Base-by-base conservation (phyloP, 2,113 vertebrate genomes). In the Nycticebus coucang region DNA sequence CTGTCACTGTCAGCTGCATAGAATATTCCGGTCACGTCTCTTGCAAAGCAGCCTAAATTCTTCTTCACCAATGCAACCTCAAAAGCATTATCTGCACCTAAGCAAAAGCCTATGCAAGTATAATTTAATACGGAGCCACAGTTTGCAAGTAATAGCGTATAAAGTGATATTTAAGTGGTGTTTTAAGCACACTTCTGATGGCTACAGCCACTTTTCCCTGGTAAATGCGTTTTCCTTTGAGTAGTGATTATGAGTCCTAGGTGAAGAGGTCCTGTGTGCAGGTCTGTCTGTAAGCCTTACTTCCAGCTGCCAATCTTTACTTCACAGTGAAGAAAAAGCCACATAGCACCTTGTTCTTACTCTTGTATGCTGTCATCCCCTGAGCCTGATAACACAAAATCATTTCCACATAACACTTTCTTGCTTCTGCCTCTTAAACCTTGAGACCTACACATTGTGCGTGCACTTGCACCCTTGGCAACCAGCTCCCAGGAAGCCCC, bases 131-230 rank as follows among this genome's bases (percentile, higher is more conserved):
- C 98, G 99, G 99, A 99, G 99, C 99, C 99, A 99, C 99, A 99
- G 99, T 99, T 99, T 99, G 99, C 99, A 99, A 99, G 99, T 99
- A 99, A 99, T 99, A 99, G 99, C 98, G 99, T 99, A 99, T 99
- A 99, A 99, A 99, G 99, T 99, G 99, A 99, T 99, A 99, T 99
- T 99, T 99, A 99, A 99, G 99, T 99, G 99, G 99, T 99, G 99
- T 99, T 99, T 99, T 99, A 99, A 99, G 99, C 99, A 99, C 99
- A 99, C 99, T 99, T 99, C 99, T 99, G 99, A 99, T 99, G 99
- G 99, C 99, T 99, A 99, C 99, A 98, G 99, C 99, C 98, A 98
- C 99, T 99, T 99, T 99, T 99, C 99, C 99, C 99, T 98, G 99
- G 99, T 99, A 99, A 99, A 99, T 99, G 99, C 99, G 98, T 99